Evolutionary conservation across 92 coral and sea anemone species (phyloP).

Genomic region (Porites rus): DNA sequence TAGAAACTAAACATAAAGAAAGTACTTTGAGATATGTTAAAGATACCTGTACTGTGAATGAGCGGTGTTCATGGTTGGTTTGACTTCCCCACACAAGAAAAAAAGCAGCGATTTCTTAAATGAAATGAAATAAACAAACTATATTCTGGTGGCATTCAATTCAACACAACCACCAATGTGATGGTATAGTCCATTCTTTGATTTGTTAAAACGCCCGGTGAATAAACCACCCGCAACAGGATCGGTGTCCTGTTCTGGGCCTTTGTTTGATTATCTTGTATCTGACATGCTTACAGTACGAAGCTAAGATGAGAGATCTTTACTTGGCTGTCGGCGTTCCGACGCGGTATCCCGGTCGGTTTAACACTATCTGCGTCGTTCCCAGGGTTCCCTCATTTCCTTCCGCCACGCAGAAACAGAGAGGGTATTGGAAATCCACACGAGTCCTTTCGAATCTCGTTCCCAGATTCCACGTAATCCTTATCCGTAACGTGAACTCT

Average conservation of each 20-base stretch:
- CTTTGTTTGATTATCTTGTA: conserved; percentile 9
- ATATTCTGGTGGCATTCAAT: neutral
- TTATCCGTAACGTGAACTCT: too few species aligned
- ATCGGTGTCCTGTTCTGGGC: conserved; percentile 24
- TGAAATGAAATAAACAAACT: neutral
- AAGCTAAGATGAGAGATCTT: too few species aligned
- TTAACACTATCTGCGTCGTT: too few species aligned
- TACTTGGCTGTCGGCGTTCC: too few species aligned
- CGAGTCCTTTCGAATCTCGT: too few species aligned
- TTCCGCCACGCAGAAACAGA: too few species aligned
- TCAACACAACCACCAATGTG: neutral
- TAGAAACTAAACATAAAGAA: neutral
- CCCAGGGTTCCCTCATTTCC: too few species aligned
- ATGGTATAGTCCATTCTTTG: conserved; percentile 8
- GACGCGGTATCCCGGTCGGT: neutral
- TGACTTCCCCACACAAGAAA: neutral
- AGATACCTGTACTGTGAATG: neutral
- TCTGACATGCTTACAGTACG: neutral
- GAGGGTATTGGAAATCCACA: too few species aligned
- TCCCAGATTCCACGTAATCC: too few species aligned
- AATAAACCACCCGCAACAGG: conserved; percentile 23
- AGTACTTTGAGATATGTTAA: too few species aligned
- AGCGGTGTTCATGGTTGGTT: neutral
- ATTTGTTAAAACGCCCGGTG: neutral
- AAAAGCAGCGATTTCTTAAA: neutral